phyloP scores from a whole-genome alignment of 2,888 invertebrate species.

The Macaria liturata region DNA sequence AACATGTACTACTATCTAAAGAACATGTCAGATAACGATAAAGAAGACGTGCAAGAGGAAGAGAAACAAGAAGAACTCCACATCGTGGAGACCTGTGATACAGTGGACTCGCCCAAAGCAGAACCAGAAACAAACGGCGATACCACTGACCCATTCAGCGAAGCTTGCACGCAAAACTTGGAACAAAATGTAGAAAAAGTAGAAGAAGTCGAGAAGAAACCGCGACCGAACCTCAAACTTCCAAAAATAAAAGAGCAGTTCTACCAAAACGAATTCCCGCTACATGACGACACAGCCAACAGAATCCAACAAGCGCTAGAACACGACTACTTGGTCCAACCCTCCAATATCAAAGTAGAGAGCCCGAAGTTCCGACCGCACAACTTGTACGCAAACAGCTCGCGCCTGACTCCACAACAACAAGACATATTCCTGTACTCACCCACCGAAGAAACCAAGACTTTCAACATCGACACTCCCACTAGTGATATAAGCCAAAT shows the following conservation, averaged over 20 bases:
- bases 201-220: slow-evolving; percentile 57
- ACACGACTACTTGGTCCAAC: slow-evolving; percentile 84
- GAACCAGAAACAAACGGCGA: slow-evolving; percentile 36
- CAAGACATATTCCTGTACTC: slow-evolving; percentile 75
- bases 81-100: slow-evolving; percentile 72
- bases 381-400: slow-evolving; percentile 75
- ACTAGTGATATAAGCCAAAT: slow-evolving; percentile 80
- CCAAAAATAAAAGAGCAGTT: slow-evolving; percentile 74
- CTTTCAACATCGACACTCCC: slow-evolving; percentile 74
- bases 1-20: slow-evolving; percentile 94
- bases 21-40: slow-evolving; percentile 86
- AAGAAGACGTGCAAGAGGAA: slow-evolving; percentile 78
- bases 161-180: slow-evolving; percentile 72
- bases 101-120: slow-evolving; percentile 62
- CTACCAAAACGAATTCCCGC: slow-evolving; percentile 75
- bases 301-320: slow-evolving; percentile 78
- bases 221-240: slow-evolving; percentile 71
- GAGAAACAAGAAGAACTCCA: slow-evolving; percentile 68
- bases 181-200: slow-evolving; percentile 57
- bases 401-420: slow-evolving; percentile 69
- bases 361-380: slow-evolving; percentile 77
- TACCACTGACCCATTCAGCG: slow-evolving; percentile 72
- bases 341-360: slow-evolving; percentile 84
- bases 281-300: slow-evolving; percentile 58
- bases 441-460: slow-evolving; percentile 78